Evolutionary conservation across 2,797 vertebrate species (phyloP), one percentile per base, ranked within the genome.

Genomic region (Anolis apletophallus): DNA sequence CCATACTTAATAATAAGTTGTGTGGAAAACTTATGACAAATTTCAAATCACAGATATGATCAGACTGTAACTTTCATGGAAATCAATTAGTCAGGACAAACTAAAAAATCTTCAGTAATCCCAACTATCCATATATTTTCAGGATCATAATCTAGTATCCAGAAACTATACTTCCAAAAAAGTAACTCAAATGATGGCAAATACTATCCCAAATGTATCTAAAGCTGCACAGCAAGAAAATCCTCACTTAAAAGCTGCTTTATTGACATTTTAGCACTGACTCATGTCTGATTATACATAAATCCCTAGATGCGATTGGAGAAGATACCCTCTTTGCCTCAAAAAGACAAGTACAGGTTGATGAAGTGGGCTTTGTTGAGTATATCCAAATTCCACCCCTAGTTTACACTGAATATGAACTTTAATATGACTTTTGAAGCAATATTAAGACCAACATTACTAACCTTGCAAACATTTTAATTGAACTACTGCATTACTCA

Each of bases 381-480:
- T 59, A 59, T 32, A 5, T 17, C 52, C 17, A 77, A 34, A 50
- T 57, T 69, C 26, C 12, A 57, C 57, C 36, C 10, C n/a, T 64
- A 40, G 11, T 3, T 32, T 81, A n/a, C 26, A 76, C 6, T 34
- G 2, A 69, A 57, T 3, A 40, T 16, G 64, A 68, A 46, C 32
- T 32, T 86, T 57, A 68, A 40, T 40, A 16, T 26, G 64, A 54
- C 4, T 54, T 64, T 64, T 21, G 23, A 61, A 64, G 4, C 75
- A 68, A 76, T 36, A 64, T 11, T 19, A 16, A 14, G 12, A 69
- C n/a, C 59, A 85, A 0, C 0, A 16, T 23, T 64, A 90, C 3
- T 71, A 52, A 32, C 57, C 26, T 40, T 75, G 13, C 19, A 52
- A 68, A 71, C 89, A 91, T 87, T 89, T 82, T 85, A 76, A 85